phyloP scores from a whole-genome alignment of 2,797 vertebrate genomes.

The Anniella stebbinsi region DNA sequence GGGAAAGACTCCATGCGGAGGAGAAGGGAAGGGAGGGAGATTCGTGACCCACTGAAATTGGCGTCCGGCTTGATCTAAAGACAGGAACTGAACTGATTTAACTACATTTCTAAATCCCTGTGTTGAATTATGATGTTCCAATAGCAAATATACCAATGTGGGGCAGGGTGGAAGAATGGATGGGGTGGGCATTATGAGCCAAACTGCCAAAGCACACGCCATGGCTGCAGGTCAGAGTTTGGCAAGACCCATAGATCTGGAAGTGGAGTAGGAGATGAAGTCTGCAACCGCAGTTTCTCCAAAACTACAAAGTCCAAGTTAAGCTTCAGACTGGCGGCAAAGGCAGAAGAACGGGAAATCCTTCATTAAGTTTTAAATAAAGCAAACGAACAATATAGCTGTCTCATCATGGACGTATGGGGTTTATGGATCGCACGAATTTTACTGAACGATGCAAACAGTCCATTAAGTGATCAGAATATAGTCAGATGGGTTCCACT shows the following conservation, averaged over 20 bases:
- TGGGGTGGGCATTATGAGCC: background rate
- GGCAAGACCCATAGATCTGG: too few species aligned
- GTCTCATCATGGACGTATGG: accelerated
- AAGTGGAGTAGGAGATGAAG: background rate
- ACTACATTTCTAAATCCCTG: background rate
- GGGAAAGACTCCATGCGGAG: accelerated
- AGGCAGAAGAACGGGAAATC: background rate
- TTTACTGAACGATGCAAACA: background rate
- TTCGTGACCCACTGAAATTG: background rate
- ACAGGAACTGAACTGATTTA: accelerated
- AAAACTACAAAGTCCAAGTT: too few species aligned
- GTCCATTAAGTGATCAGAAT: background rate
- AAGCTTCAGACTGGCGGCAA: background rate
- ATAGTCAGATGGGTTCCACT: background rate
- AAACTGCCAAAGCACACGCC: background rate
- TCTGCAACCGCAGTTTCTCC: background rate
- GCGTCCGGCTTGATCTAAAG: background rate
- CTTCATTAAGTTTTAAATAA: slow-evolving; percentile 7
- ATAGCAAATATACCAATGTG: background rate
- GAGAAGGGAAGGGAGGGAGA: background rate
- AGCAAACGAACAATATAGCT: background rate
- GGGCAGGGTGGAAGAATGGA: background rate
- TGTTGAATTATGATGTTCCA: background rate
- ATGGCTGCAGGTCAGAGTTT: background rate
- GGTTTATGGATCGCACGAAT: background rate